Evolutionary conservation across 2,888 invertebrate genomes (phyloP).

Genomic region (Eupithecia vulgata): DNA sequence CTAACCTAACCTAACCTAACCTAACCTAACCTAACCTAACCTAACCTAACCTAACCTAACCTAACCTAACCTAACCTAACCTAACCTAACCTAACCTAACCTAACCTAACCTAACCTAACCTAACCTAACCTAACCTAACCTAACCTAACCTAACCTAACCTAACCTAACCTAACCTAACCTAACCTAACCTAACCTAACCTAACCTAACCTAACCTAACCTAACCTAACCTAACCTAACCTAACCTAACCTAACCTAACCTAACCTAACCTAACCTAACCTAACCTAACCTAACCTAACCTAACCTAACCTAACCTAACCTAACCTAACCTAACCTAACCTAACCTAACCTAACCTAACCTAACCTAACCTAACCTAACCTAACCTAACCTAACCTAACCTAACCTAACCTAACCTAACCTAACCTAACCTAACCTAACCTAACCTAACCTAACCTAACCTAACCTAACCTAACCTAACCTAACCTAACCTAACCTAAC

Average conservation of each 20-base stretch:
- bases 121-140: conserved; percentile 43
- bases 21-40: too few relatives aligned
- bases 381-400: too few relatives aligned
- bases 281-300: conserved; percentile 20
- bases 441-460: too few relatives aligned
- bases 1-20: too few relatives aligned
- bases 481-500: too few relatives aligned
- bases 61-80: conserved; percentile 35
- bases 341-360: too few relatives aligned
- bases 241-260: conserved; percentile 36
- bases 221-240: conserved; percentile 38
- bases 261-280: conserved; percentile 34
- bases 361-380: too few relatives aligned
- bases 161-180: conserved; percentile 25
- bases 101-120: conserved; percentile 34
- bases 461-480: too few relatives aligned
- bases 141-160: conserved; percentile 37
- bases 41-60: conserved; percentile 7
- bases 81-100: conserved; percentile 37
- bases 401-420: too few relatives aligned
- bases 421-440: too few relatives aligned
- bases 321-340: too few relatives aligned
- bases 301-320: conserved; percentile 4
- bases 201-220: conserved; percentile 38
- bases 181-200: conserved; percentile 34